Conservation (phyloP, 2,888 invertebrate genomes). For the Saturnia japonica region DNA sequence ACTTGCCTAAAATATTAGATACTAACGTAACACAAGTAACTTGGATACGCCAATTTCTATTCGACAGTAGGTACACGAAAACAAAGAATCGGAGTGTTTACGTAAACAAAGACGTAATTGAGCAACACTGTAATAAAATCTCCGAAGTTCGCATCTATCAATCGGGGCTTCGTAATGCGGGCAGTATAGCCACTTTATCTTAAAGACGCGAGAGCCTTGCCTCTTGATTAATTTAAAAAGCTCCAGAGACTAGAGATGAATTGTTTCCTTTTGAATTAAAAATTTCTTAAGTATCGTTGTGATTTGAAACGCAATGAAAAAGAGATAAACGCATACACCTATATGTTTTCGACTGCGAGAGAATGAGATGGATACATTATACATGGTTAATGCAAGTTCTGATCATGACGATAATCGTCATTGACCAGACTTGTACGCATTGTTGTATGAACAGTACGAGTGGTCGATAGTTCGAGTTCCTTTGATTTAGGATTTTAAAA, state of each 20-base stretch:
- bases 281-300: too few relatives aligned
- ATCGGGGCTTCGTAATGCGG: slow-evolving; percentile 42
- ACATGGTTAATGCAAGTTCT: too few relatives aligned
- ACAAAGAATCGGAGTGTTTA: slow-evolving; percentile 41
- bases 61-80: slow-evolving; percentile 18
- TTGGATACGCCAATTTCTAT: slow-evolving; percentile 17
- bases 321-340: too few relatives aligned
- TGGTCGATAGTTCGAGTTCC: too few relatives aligned
- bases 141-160: slow-evolving; percentile 49
- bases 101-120: slow-evolving; percentile 47
- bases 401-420: too few relatives aligned
- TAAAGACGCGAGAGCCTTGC: slow-evolving; percentile 28
- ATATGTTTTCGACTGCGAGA: too few relatives aligned
- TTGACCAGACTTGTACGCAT: too few relatives aligned
- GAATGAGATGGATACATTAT: too few relatives aligned
- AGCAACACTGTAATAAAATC: slow-evolving; percentile 49
- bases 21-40: background rate
- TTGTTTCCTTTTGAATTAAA: background rate
- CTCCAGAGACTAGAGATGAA: slow-evolving; percentile 14
- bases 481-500: too few relatives aligned
- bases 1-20: background rate
- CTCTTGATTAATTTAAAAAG: slow-evolving; percentile 34
- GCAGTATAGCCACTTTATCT: slow-evolving; percentile 42
- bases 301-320: too few relatives aligned
- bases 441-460: too few relatives aligned